Evolutionary conservation across 2,888 invertebrate genomes (phyloP).

Genomic region (Dynastes maya): DNA sequence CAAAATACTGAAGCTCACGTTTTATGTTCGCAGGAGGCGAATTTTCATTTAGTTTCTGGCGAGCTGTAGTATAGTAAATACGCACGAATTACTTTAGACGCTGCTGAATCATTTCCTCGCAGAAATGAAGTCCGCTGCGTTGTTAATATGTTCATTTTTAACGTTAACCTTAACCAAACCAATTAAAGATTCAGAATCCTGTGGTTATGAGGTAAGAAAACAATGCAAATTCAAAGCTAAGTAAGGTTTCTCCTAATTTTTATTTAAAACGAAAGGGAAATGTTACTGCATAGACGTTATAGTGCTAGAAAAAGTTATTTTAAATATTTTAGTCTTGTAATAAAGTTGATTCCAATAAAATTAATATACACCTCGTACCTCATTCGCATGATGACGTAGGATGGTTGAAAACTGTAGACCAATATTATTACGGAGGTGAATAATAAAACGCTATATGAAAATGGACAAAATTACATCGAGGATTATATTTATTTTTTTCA

Average conservation of each 20-base stretch:
- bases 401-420: constrained; percentile 89
- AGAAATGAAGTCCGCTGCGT: constrained; percentile 1
- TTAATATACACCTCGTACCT: constrained; percentile 87
- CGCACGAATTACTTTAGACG: not conserved
- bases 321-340: constrained; percentile 52
- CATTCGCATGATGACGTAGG: constrained; percentile 92
- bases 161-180: constrained; percentile 6
- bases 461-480: not conserved
- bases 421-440: constrained; percentile 72
- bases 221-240: not conserved
- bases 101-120: not conserved
- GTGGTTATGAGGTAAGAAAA: constrained; percentile 40
- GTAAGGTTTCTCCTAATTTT: no score
- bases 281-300: no score
- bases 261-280: no score
- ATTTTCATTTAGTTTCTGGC: constrained; percentile 22
- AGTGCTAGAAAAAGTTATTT: not conserved
- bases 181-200: constrained; percentile 1
- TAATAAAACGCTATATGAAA: not conserved
- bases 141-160: not conserved
- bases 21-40: constrained; percentile 6
- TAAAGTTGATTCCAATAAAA: constrained; percentile 71
- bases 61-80: constrained; percentile 5
- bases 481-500: constrained; percentile 28
- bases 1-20: not conserved